A percentile compares a stretch with the other conserved stretches of the same genome.
phyloP scores from a whole-genome alignment of 2,113 vertebrate genomes.

The Amblyopsis rosae region DNA sequence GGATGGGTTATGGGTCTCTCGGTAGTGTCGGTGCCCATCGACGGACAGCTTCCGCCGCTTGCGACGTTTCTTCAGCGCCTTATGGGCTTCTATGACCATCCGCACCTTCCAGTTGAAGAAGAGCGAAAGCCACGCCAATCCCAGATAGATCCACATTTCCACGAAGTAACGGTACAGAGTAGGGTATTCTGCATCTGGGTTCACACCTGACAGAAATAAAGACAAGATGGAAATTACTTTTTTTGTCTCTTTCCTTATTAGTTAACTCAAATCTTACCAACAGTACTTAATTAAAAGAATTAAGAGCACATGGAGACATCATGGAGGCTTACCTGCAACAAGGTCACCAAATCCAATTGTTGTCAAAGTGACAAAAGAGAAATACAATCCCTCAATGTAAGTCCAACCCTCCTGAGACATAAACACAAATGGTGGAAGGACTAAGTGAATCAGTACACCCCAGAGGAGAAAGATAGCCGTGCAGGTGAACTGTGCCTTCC shows the following conservation, averaged over 20 bases:
- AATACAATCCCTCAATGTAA: constrained; percentile 95
- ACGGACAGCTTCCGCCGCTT: constrained; percentile 90
- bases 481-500: constrained; percentile 95
- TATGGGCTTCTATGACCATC: constrained; percentile 98
- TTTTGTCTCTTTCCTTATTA: too few species aligned
- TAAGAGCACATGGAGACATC: too few species aligned
- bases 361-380: constrained; percentile 95
- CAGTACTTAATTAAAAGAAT: too few species aligned
- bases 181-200: constrained; percentile 89
- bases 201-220: constrained; percentile 80
- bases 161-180: constrained; percentile 96
- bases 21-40: constrained; percentile 80
- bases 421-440: constrained; percentile 94
- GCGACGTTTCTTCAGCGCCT: constrained; percentile 95
- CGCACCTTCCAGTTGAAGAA: constrained; percentile 99
- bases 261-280: too few species aligned
- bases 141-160: constrained; percentile 97
- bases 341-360: constrained; percentile 97
- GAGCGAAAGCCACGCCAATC: constrained; percentile 95
- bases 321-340: constrained; percentile 83
- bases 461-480: constrained; percentile 94
- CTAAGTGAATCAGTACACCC: constrained; percentile 91
- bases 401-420: constrained; percentile 95
- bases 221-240: constrained; percentile 3
- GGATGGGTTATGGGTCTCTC: constrained; percentile 75